Evolutionary conservation across 1,140 invertebrate genomes (phyloP), one percentile per base, ranked within the genome.

Genomic region (Eufriesea mexicana): DNA sequence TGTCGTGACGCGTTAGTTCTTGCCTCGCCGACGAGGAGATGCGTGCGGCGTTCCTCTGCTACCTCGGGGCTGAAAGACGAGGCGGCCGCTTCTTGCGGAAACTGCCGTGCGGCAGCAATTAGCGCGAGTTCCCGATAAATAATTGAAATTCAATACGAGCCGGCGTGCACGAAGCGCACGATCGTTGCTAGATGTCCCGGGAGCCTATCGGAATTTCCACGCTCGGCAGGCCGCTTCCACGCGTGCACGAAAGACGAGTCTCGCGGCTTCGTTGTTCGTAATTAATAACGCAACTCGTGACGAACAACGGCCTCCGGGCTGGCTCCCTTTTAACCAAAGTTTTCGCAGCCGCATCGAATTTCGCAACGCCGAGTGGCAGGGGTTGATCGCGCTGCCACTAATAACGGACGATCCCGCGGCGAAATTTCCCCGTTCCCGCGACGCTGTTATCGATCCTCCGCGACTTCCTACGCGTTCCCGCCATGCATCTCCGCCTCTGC

Each of bases 101-200:
- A 87, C 70, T 84, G 71, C 73, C n/a, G 68, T 57, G 79, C 62
- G 28, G 72, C 51, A 66, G 86, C 90, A 89, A 92, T 92, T 91
- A 92, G 89, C 68, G 68, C 68, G 67, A 76, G 83, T 89, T 91
- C 72, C 68, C 86, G 83, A 89, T 91, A 92, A 92, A 92, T 91
- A 90, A 92, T 91, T 91, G 89, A 91, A 91, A 92, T 92, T 91
- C 88, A 90, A 91, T 91, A 89, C 85, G 79, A 61, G 70, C 47
- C 82, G 79, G 79, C 64, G 25, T 10, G 28, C n/a, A 18, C 35
- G 25, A 12, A 12, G 16, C 25, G 25, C 28, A 35, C 49, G 76
- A 25, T 47, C 74, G 12, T 14, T 18, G 12, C 61, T 7, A 64
- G 49, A 67, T 35, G 59, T 76, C 28, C 47, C 62, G 79, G 51